phyloP scores from a whole-genome alignment of 1,140 invertebrate genomes.

The Acromyrmex charruanus region DNA sequence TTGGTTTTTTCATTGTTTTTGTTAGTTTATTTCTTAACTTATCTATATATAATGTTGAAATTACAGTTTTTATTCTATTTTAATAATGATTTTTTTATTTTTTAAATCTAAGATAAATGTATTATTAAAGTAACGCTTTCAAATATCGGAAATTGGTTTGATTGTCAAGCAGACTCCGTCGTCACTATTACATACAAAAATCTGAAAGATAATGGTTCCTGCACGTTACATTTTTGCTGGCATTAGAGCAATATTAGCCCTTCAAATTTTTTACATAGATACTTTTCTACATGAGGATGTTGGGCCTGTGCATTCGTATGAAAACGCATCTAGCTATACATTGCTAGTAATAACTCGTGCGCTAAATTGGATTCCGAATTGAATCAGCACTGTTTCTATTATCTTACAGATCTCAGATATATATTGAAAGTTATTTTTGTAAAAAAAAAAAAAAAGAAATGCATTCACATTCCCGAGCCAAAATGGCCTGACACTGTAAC shows the following conservation, averaged over 20 bases:
- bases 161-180: conserved; percentile 18
- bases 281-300: conserved; percentile 58
- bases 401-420: conserved; percentile 78
- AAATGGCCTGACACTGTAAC: conserved; percentile 79
- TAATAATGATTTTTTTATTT: neutral
- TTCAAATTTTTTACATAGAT: conserved; percentile 57
- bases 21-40: neutral
- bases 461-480: conserved; percentile 81
- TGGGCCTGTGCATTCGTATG: conserved; percentile 50
- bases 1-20: neutral
- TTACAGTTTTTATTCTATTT: conserved; percentile 9
- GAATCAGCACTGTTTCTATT: conserved; percentile 76
- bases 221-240: conserved; percentile 49
- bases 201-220: conserved; percentile 38
- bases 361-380: conserved; percentile 71
- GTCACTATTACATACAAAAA: conserved; percentile 41
- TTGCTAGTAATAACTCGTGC: conserved; percentile 58
- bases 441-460: conserved; percentile 73
- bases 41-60: neutral
- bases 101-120: neutral
- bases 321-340: conserved; percentile 58
- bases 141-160: conserved; percentile 36
- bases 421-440: conserved; percentile 81
- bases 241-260: conserved; percentile 38
- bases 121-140: conserved; percentile 38